Evolutionary conservation across 2,888 invertebrate species (phyloP).

Genomic region (Dryomyza anilis): DNA sequence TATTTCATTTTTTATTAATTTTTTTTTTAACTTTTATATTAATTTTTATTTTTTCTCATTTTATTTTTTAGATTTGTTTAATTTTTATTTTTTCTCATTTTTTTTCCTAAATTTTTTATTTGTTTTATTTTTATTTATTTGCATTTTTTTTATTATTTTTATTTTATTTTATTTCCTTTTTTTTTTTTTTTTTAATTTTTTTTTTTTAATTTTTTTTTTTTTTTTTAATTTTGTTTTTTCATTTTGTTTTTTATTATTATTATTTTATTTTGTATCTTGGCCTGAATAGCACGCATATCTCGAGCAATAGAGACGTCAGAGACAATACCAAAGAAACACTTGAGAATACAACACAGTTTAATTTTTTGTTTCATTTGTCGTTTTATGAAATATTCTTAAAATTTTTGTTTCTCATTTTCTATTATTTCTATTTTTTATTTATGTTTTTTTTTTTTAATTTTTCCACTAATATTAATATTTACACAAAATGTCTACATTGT

Average conservation of each 20-base stretch:
- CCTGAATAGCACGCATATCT: no score
- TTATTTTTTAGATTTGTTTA: background rate
- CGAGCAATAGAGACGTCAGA: no score
- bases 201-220: background rate
- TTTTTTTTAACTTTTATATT: background rate
- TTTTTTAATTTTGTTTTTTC: background rate
- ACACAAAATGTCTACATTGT: background rate
- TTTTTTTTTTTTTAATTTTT: background rate
- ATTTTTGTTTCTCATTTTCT: background rate
- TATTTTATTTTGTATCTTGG: background rate
- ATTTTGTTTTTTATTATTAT: background rate
- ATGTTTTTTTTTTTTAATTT: background rate
- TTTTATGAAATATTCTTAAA: background rate
- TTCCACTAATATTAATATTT: slow-evolving; percentile 4
- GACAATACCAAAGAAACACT: slow-evolving; percentile 7
- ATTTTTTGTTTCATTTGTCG: background rate
- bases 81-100: background rate
- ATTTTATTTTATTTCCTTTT: background rate
- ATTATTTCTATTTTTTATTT: background rate
- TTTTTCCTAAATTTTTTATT: background rate
- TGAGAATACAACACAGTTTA: background rate
- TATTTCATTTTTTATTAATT: background rate
- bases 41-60: background rate
- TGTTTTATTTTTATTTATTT: no score
- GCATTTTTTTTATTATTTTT: no score